phyloP scores from a whole-genome alignment of 2,113 vertebrate genomes.

The Brachyhypopomus occidentalis region DNA sequence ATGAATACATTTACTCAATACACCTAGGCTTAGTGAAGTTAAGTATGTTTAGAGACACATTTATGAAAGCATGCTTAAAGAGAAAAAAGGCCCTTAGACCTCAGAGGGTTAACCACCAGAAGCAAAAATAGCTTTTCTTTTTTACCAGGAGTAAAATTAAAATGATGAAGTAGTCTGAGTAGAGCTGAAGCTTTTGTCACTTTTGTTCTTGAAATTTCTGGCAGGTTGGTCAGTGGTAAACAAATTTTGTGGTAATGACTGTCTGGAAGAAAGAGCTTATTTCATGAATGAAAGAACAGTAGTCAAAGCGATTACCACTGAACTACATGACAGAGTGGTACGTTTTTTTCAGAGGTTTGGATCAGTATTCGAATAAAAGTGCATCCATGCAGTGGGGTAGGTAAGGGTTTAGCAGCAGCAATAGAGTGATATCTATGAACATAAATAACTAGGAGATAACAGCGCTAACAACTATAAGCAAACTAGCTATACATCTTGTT shows the following conservation, averaged over 20 bases:
- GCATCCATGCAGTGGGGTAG: too few relatives aligned
- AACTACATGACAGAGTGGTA: not conserved
- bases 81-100: too few relatives aligned
- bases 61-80: too few relatives aligned
- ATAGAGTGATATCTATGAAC: too few relatives aligned
- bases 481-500: too few relatives aligned
- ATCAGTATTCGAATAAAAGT: not conserved
- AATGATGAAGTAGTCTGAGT: slow-evolving; percentile 45
- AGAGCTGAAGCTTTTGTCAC: slow-evolving; percentile 22
- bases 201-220: not conserved
- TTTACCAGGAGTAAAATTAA: slow-evolving; percentile 50
- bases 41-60: too few relatives aligned
- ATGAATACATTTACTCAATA: not conserved
- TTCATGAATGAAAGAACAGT: not conserved
- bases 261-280: not conserved
- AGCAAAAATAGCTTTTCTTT: not conserved
- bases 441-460: too few relatives aligned
- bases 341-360: not conserved
- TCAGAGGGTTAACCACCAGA: not conserved
- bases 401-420: too few relatives aligned
- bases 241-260: slow-evolving; percentile 5
- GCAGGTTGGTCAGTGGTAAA: slow-evolving; percentile 3
- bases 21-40: not conserved
- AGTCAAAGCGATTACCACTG: not conserved
- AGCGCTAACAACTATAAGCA: too few relatives aligned